A percentile compares a stretch with the other conserved stretches of the same genome.
phyloP scores from a whole-genome alignment of 2,113 vertebrate species.

The Clupea harengus region DNA sequence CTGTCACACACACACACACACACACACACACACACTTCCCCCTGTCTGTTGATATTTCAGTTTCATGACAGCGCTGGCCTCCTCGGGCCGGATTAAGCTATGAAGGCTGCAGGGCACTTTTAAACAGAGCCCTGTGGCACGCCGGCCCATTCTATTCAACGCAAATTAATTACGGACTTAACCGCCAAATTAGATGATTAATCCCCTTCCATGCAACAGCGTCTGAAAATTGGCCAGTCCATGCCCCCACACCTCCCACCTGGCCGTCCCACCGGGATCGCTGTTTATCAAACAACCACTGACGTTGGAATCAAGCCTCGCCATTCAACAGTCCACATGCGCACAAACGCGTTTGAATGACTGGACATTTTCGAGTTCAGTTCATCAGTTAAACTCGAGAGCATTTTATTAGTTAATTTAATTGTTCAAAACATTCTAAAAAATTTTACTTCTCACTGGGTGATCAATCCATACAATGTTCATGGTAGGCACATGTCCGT shows the following conservation, averaged over 20 bases:
- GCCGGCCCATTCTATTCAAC: background rate
- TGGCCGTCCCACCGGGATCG: background rate
- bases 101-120: background rate
- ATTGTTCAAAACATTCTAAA: too few relatives aligned
- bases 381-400: too few relatives aligned
- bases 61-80: background rate
- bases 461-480: too few relatives aligned
- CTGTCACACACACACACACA: background rate
- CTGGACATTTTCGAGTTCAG: too few relatives aligned
- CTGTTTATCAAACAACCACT: background rate
- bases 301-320: background rate
- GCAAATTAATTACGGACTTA: constrained; percentile 14
- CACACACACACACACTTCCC: background rate
- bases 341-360: background rate
- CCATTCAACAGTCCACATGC: background rate
- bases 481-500: too few relatives aligned
- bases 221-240: background rate
- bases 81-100: background rate
- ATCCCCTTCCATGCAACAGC: background rate
- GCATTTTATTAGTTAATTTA: too few relatives aligned
- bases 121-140: background rate
- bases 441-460: too few relatives aligned
- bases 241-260: background rate
- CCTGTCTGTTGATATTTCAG: background rate
- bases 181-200: constrained; percentile 10